phyloP scores from a whole-genome alignment of 2,797 vertebrate genomes.

The Pangasius larnaudii region DNA sequence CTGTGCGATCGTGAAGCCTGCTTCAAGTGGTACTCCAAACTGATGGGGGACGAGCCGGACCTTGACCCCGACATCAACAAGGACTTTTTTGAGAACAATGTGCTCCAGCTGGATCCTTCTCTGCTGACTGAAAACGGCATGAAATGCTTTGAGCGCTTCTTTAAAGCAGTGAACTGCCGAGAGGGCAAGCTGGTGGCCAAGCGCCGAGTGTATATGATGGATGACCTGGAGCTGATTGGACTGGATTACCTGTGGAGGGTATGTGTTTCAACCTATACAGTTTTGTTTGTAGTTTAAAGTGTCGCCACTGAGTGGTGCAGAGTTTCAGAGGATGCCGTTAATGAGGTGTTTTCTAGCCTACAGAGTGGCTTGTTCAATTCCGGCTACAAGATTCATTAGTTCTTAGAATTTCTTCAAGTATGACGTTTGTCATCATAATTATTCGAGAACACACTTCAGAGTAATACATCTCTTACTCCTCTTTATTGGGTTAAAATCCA shows the following conservation, averaged over 20 bases:
- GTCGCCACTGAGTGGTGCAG: not conserved
- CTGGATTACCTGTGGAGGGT: conserved; percentile 99
- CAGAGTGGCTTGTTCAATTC: not conserved
- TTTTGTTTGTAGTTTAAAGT: not conserved
- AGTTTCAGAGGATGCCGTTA: not conserved
- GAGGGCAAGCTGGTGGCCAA: conserved; percentile 98
- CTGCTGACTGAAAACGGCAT: conserved; percentile 98
- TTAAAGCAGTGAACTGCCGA: conserved; percentile 99
- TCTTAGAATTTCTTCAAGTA: not conserved
- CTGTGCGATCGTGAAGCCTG: conserved; percentile 99
- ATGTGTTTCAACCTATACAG: conserved; percentile 58
- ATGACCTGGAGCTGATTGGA: conserved; percentile 98
- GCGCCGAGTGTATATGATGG: conserved; percentile 99
- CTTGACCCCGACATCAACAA: conserved; percentile 99
- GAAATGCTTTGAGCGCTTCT: conserved; percentile 99
- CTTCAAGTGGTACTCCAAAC: conserved; percentile 99
- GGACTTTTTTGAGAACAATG: conserved; percentile 99
- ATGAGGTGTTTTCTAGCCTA: not conserved
- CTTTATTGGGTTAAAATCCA: not conserved
- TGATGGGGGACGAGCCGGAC: conserved; percentile 99
- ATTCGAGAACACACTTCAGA: no score
- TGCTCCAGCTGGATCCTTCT: conserved; percentile 97
- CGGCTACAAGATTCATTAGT: not conserved
- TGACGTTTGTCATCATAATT: no score
- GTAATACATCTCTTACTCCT: not conserved